Conservation (phyloP, 2,113 vertebrate genomes). For the Neolamprologus variostigma region DNA sequence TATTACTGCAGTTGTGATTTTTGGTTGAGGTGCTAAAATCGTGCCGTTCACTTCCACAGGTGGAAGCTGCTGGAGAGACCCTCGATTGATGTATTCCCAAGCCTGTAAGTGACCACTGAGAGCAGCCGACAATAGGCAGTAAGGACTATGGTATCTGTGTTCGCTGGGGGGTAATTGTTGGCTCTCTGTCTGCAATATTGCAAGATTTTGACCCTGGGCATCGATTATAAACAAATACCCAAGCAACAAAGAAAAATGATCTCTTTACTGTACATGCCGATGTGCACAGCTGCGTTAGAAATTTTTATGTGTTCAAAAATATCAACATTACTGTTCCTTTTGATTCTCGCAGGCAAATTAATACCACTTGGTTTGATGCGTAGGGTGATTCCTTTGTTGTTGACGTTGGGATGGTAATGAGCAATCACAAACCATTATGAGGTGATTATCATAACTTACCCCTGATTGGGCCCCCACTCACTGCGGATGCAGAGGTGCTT, state of each 20-base stretch:
- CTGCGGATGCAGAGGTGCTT: conserved; percentile 98
- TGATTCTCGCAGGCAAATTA: not conserved
- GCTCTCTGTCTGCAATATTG: not conserved
- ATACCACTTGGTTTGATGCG: not conserved
- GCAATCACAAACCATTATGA: not conserved
- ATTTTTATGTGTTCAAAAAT: not conserved
- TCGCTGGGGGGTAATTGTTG: not conserved
- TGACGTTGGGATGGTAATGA: not conserved
- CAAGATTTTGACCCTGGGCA: not conserved
- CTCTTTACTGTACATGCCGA: not conserved
- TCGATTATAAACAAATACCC: not conserved
- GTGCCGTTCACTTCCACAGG: not conserved
- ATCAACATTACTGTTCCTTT: not conserved
- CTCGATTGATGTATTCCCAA: not conserved
- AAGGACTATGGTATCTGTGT: not conserved
- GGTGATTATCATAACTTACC: conserved; percentile 75
- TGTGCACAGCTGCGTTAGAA: not conserved
- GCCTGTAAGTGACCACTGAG: not conserved
- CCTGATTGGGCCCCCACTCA: conserved; percentile 96
- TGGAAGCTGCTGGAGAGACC: not conserved
- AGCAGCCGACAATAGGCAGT: not conserved
- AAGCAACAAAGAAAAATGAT: not conserved
- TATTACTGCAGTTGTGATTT: not conserved
- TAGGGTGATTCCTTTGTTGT: not conserved
- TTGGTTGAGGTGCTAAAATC: not conserved